A percentile compares a stretch with the other conserved stretches of the same genome.
Conservation (phyloP, 2,113 vertebrate genomes). For the Pygoscelis antarcticus region DNA sequence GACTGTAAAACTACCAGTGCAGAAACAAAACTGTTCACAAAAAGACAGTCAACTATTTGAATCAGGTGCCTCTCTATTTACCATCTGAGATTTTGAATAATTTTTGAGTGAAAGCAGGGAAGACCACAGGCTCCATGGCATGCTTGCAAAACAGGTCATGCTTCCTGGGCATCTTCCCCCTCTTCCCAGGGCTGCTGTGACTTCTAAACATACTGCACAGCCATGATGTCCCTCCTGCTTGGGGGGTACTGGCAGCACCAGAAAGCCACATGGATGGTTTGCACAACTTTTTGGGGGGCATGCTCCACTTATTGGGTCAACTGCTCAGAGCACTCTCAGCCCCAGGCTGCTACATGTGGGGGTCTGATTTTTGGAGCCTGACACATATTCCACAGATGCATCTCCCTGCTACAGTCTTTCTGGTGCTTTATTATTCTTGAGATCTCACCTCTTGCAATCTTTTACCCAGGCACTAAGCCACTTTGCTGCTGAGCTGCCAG, state of each 20-base stretch:
- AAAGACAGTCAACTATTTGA: neutral
- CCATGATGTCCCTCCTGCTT: neutral
- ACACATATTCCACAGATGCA: neutral
- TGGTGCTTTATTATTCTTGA: neutral
- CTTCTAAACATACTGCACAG: neutral
- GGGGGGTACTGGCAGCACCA: neutral
- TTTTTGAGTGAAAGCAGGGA: neutral
- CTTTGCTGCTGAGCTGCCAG: neutral
- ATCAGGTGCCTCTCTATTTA: neutral
- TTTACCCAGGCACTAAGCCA: neutral
- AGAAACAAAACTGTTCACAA: neutral
- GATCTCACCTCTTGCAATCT: neutral
- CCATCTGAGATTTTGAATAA: neutral
- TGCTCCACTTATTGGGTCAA: neutral
- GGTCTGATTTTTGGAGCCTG: neutral
- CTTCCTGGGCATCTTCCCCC: neutral
- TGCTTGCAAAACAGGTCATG: accelerated
- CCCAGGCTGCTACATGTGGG: neutral
- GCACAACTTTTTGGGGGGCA: neutral
- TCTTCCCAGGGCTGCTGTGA: neutral
- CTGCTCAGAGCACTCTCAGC: neutral
- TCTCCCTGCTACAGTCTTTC: neutral
- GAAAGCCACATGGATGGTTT: neutral
- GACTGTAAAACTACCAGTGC: neutral
- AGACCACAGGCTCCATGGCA: neutral